Evolutionary conservation across 1,140 invertebrate genomes (phyloP), one percentile per base, ranked within the genome.

Genomic region (Eciton burchellii): DNA sequence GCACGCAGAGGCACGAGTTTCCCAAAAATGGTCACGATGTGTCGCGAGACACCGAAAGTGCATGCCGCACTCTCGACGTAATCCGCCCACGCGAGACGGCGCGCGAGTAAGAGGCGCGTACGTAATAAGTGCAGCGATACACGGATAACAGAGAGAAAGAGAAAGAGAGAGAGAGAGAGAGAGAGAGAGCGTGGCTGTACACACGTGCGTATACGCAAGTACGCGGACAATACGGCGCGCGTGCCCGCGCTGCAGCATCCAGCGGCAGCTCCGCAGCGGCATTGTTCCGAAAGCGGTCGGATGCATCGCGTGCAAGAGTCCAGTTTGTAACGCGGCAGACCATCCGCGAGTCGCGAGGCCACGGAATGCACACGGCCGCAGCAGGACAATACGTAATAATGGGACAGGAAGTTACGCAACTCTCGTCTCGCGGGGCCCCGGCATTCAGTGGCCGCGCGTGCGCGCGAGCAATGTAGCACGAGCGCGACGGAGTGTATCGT

Each of bases 291-390:
- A 70, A 86, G 79, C 83, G 71, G 41, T 57, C 56, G 65, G 74
- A 68, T 77, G 84, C 76, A 89, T 86, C 84, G 88, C 88, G 84
- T 89, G 86, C 77, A 82, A 82, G 77, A 84, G 86, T 49, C 77
- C 76, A 82, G 86, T 89, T 88, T 82, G 76, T 72, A 83, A 81
- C 47, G 66, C 73, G 72, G 82, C 35, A 6, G 68, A 79, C 76
- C 71, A 70, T 74, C 77, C 12, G 24, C 49, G 62, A 57, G 45
- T 57, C 74, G 62, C 60, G 57, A 70, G 63, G 24, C 14, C 71
- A 43, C n/a, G n/a, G n/a, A n/a, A 73, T 79, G 49, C 56, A 73
- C 29, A 35, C 35, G 35, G 6, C 21, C 49, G 49, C 85, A 76
- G 70, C 57, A 72, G 63, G 77, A 73, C 70, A 71, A 57, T 85